phyloP scores from a whole-genome alignment of 2,113 vertebrate genomes.

The Galbula dea region DNA sequence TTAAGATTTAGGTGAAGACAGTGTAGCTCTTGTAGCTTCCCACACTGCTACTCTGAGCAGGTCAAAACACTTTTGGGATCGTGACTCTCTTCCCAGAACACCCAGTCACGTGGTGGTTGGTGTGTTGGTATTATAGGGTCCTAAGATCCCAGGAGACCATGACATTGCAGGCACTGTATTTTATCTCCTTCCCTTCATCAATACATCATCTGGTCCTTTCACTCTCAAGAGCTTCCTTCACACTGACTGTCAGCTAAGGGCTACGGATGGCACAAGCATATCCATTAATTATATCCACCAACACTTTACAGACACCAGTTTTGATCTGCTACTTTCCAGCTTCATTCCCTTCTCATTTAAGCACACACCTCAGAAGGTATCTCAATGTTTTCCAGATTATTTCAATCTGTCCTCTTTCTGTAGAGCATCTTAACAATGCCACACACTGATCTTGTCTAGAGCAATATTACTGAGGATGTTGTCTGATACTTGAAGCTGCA shows the following conservation, averaged over 20 bases:
- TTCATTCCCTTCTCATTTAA: background rate
- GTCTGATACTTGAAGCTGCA: background rate
- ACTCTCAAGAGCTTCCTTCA: background rate
- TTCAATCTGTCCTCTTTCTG: background rate
- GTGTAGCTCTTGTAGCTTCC: background rate
- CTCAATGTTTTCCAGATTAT: background rate
- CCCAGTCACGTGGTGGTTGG: background rate
- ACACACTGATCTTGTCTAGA: background rate
- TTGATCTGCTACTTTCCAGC: background rate
- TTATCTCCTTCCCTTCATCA: background rate
- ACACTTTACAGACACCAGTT: background rate
- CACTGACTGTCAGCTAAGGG: background rate
- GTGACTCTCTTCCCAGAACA: background rate
- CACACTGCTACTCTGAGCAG: background rate
- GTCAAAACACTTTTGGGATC: background rate
- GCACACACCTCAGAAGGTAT: background rate
- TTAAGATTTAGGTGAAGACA: background rate
- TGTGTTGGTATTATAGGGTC: background rate
- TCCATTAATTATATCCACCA: background rate
- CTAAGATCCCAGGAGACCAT: background rate
- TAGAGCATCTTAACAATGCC: background rate
- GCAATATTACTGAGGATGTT: background rate
- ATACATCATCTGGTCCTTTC: background rate
- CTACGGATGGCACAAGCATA: accelerated
- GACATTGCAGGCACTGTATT: background rate